phyloP scores from a whole-genome alignment of 2,113 vertebrate species.

The Zapornia atra region DNA sequence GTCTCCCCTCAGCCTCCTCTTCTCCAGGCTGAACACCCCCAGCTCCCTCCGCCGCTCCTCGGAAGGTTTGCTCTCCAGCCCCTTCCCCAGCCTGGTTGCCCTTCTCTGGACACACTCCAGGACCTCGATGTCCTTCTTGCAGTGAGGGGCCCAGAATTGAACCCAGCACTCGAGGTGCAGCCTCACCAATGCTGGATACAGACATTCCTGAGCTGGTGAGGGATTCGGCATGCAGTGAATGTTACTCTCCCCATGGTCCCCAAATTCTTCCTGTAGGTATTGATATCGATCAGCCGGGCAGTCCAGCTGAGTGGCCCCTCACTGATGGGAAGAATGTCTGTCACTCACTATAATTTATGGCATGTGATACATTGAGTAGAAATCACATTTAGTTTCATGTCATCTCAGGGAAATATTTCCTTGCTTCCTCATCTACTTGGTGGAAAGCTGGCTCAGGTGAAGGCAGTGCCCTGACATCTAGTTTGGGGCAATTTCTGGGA shows the following conservation, averaged over 20 bases:
- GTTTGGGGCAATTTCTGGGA: not conserved
- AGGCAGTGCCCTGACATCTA: not conserved
- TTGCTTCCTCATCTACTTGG: not conserved
- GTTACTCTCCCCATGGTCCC: not conserved
- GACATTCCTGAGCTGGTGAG: not conserved
- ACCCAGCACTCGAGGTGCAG: too few relatives aligned
- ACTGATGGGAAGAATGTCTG: not conserved
- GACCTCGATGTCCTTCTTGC: too few relatives aligned
- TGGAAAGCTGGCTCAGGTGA: not conserved
- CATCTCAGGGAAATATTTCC: not conserved
- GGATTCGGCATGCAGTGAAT: not conserved
- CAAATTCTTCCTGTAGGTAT: not conserved
- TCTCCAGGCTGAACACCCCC: too few relatives aligned
- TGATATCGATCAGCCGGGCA: not conserved
- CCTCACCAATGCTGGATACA: too few relatives aligned
- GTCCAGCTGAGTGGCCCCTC: not conserved
- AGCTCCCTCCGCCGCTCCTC: too few relatives aligned
- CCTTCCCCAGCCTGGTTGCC: too few relatives aligned
- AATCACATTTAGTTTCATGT: not conserved
- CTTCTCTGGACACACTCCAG: too few relatives aligned
- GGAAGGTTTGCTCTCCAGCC: too few relatives aligned
- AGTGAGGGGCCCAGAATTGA: too few relatives aligned
- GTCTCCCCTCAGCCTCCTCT: too few relatives aligned
- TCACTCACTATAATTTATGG: not conserved
- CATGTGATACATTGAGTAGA: not conserved